phyloP scores from a whole-genome alignment of 2,797 vertebrate species.

The Rhinoraja longicauda region DNA sequence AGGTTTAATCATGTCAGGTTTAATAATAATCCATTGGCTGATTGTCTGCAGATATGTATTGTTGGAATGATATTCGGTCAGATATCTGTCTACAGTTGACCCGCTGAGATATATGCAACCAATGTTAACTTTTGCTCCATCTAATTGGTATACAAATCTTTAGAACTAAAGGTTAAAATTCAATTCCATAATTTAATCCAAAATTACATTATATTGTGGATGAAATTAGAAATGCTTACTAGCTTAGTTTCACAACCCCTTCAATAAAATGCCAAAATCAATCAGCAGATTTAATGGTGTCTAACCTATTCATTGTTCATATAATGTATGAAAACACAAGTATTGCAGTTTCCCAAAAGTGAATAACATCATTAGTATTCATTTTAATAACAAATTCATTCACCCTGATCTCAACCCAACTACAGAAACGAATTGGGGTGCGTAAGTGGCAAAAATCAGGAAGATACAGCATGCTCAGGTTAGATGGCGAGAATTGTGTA shows the following conservation, averaged over 20 bases:
- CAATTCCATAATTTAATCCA: not conserved
- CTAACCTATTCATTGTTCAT: slow-evolving; percentile 8
- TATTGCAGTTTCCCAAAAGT: not conserved
- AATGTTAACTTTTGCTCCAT: not conserved
- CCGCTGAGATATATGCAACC: not conserved
- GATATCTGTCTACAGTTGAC: not conserved
- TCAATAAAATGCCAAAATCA: not conserved
- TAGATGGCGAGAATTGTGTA: too few relatives aligned
- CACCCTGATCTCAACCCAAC: not conserved
- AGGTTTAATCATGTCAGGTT: not conserved
- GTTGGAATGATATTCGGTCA: not conserved
- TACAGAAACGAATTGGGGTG: not conserved
- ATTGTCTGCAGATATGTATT: too few relatives aligned
- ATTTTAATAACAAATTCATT: not conserved
- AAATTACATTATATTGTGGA: not conserved
- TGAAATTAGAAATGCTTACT: not conserved
- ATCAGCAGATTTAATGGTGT: not conserved
- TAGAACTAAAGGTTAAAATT: not conserved
- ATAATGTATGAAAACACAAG: not conserved
- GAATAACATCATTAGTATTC: not conserved
- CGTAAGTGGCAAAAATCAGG: not conserved
- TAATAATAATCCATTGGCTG: not conserved
- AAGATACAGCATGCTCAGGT: not conserved
- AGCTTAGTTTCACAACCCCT: not conserved
- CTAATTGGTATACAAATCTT: slow-evolving; percentile 11